A percentile compares a stretch with the other conserved stretches of the same genome.
phyloP scores from a whole-genome alignment of 2,113 vertebrate genomes.

The Lanius ludovicianus region DNA sequence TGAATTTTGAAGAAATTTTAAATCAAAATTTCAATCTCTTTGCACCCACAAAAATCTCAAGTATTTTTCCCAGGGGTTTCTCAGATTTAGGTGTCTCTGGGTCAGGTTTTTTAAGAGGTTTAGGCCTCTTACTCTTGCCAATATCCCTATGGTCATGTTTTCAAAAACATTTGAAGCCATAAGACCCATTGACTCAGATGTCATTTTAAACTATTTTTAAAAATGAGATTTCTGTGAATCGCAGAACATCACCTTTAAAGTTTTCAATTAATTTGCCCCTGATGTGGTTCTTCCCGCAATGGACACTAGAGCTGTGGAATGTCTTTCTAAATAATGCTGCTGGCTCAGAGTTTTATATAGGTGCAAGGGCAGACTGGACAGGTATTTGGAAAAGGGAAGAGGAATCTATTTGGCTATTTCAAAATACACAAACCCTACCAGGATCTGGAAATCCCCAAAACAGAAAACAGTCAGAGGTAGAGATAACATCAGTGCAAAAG shows the following conservation, averaged over 20 bases:
- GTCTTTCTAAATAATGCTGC: neutral
- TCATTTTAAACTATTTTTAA: neutral
- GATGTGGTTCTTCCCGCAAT: neutral
- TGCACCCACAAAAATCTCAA: neutral
- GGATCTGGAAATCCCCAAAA: neutral
- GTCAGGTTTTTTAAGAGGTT: neutral
- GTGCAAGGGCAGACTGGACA: neutral
- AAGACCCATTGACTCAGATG: neutral
- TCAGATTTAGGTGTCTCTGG: neutral
- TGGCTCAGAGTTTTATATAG: neutral
- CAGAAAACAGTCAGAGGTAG: neutral
- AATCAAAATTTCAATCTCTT: neutral
- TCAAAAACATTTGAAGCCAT: neutral
- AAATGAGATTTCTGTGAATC: neutral
- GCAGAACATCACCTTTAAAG: neutral
- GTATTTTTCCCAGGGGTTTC: neutral
- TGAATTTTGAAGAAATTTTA: neutral
- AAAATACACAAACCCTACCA: neutral
- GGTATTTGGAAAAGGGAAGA: neutral
- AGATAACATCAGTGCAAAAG: neutral
- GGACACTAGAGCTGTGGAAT: neutral
- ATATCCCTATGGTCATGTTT: neutral
- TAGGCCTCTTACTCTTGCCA: neutral
- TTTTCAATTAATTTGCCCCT: neutral
- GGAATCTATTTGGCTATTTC: neutral